Conservation (phyloP, 2,888 invertebrate genomes). For the Phalera bucephala region DNA sequence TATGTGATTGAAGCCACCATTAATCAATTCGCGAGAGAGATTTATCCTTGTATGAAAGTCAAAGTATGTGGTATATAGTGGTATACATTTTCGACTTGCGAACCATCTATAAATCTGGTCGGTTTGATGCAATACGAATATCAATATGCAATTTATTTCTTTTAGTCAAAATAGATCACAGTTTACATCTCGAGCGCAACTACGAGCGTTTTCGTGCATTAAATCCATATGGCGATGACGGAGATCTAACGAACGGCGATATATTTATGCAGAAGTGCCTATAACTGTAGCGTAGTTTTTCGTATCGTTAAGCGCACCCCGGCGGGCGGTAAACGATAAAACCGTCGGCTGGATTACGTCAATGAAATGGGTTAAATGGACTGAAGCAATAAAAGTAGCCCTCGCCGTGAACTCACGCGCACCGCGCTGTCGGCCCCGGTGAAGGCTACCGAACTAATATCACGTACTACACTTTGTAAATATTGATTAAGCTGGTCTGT, state of each 20-base stretch:
- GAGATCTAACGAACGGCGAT: conserved; percentile 13
- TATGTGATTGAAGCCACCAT: background rate
- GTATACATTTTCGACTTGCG: conserved; percentile 7
- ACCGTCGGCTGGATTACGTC: conserved; percentile 59
- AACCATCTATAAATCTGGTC: conserved; percentile 9
- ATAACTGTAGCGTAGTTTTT: conserved; percentile 14
- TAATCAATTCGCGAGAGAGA: background rate
- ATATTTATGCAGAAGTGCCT: conserved; percentile 8
- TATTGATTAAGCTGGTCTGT: conserved; percentile 11
- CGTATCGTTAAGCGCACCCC: conserved; percentile 27
- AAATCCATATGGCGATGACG: conserved; percentile 14
- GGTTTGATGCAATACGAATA: conserved; percentile 13
- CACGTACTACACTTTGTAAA: conserved; percentile 30
- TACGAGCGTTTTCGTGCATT: conserved; percentile 9
- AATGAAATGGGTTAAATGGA: conserved; percentile 73
- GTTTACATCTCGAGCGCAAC: conserved; percentile 15
- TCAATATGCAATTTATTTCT: conserved; percentile 14
- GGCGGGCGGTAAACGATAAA: conserved; percentile 43
- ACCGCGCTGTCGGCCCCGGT: conserved; percentile 43
- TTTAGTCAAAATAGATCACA: conserved; percentile 12
- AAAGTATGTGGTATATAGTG: background rate
- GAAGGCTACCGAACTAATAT: conserved; percentile 50
- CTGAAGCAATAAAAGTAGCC: conserved; percentile 68
- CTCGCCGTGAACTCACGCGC: conserved; percentile 68
- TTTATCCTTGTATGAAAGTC: conserved; percentile 1